Base-by-base conservation (phyloP, 2,888 invertebrate species). In the Cantharis nigra region DNA sequence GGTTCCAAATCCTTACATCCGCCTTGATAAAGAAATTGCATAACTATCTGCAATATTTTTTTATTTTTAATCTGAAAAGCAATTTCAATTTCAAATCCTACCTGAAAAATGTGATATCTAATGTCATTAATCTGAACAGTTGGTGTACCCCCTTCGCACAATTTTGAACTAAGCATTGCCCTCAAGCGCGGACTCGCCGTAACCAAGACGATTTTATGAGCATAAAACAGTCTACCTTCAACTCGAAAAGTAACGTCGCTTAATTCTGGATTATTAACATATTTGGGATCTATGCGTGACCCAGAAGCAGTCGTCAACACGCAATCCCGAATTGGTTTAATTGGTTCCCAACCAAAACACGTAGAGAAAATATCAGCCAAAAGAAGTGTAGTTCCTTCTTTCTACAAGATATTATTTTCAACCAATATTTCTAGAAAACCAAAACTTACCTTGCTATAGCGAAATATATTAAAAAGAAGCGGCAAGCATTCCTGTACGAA, bases 161-260 rank as follows among this genome's bases (percentile, higher is more conserved):
- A 87, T 84, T 93, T 94, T 7, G 94, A 93, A 83, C 93, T 93
- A 64, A 97, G 90, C 96, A 97, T 97, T 72, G 94, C 95, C 82
- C 96, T 92, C 82, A 97, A 93, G 72, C 96, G 91, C 13, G 96
- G 93, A 3, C 97, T 97, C 77, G 96, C 96, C 3, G 97, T 97
- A 69, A 97, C 96, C 76, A 98, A 90, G 62, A 98, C 97, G 81
- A 98, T 97, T 89, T 97, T 97, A 88, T 98, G 98, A 0, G 96
- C 97, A 87, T 97, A 97, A 89, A 98, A 97, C 23, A 97, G 91
- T 80, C 96, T 92, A 0, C 96, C 97, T 87, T 97, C 97, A 72
- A 97, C 97, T 85, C 96, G 92, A 88, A 97, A 97, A 75, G 96
- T 96, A 28, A 97, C 97, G 87, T 97, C 97, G 83, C 96, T 96